Percentiles rank a stretch among this genome's conserved stretches.
Evolutionary conservation across 2,888 invertebrate genomes (phyloP).

Genomic region (Atherix ibis): DNA sequence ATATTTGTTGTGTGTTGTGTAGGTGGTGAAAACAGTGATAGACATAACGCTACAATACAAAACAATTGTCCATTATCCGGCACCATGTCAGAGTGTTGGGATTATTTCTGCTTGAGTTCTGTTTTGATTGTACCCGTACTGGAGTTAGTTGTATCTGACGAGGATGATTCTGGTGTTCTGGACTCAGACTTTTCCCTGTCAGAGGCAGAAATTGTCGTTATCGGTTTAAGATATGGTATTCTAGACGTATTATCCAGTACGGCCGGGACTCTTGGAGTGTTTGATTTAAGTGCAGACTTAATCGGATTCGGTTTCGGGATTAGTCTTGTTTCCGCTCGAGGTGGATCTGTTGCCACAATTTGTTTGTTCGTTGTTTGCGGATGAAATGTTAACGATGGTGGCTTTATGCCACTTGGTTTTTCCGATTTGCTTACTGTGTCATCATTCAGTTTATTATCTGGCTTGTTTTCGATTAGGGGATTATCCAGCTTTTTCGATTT

Average conservation of each 20-base stretch:
- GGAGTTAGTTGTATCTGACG: slow-evolving; percentile 15
- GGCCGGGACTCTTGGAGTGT: slow-evolving; percentile 10
- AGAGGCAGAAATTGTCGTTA: slow-evolving; percentile 7
- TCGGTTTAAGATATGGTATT: slow-evolving; percentile 7
- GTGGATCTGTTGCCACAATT: not conserved
- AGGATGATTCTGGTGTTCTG: slow-evolving; percentile 17
- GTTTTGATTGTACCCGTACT: slow-evolving; percentile 32
- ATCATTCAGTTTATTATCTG: slow-evolving; percentile 5
- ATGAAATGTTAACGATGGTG: slow-evolving; percentile 6
- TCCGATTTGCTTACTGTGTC: too few relatives aligned
- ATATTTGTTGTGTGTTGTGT: not conserved
- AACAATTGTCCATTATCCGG: not conserved
- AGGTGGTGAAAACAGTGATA: not conserved
- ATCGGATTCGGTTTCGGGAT: slow-evolving; percentile 10
- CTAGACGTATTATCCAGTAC: slow-evolving; percentile 6
- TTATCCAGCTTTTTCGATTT: slow-evolving; percentile 14
- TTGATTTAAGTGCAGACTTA: slow-evolving; percentile 4
- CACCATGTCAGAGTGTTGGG: not conserved
- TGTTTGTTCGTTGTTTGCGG: not conserved
- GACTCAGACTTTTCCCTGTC: slow-evolving; percentile 13
- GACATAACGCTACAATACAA: not conserved
- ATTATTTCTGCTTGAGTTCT: slow-evolving; percentile 21
- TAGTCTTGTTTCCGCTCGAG: slow-evolving; percentile 8
- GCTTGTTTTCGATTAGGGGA: slow-evolving; percentile 4
- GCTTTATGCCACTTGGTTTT: slow-evolving; percentile 11